Conservation (phyloP, 1,140 invertebrate species). For the Sesamia nonagrioides region DNA sequence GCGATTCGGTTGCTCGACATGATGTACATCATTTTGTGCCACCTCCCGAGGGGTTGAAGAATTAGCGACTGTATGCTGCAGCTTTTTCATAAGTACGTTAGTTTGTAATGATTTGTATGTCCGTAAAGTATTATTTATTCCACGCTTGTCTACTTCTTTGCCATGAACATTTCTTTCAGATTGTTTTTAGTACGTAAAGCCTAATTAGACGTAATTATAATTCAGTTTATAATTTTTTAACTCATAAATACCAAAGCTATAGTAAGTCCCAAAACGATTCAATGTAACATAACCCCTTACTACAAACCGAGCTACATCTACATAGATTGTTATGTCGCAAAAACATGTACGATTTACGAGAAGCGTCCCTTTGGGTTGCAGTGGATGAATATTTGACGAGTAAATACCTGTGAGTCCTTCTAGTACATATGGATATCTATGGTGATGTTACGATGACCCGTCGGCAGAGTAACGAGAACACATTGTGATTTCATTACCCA, state of each 20-base stretch:
- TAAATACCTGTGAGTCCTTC: neutral
- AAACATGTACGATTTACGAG: conserved; percentile 1
- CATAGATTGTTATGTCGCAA: neutral
- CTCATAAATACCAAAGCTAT: neutral
- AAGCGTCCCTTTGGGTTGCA: neutral
- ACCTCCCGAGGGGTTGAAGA: neutral
- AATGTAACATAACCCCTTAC: neutral
- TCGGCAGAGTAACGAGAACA: neutral
- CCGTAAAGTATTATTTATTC: neutral
- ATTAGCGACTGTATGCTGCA: conserved; percentile 28
- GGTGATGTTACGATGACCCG: neutral
- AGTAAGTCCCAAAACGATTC: neutral
- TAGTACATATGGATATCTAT: neutral
- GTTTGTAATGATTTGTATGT: conserved; percentile 15
- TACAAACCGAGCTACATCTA: neutral
- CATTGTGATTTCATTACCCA: neutral
- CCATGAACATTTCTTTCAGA: no score
- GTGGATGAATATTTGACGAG: neutral
- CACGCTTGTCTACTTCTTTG: neutral
- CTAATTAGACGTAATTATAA: no score
- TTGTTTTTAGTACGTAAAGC: no score
- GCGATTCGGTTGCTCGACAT: conserved; percentile 30
- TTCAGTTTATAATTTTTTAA: neutral
- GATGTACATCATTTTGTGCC: conserved; percentile 25
- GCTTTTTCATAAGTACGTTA: neutral